Evolutionary conservation across 1,140 invertebrate genomes (phyloP).

Genomic region (Aporrectodea caliginosa): DNA sequence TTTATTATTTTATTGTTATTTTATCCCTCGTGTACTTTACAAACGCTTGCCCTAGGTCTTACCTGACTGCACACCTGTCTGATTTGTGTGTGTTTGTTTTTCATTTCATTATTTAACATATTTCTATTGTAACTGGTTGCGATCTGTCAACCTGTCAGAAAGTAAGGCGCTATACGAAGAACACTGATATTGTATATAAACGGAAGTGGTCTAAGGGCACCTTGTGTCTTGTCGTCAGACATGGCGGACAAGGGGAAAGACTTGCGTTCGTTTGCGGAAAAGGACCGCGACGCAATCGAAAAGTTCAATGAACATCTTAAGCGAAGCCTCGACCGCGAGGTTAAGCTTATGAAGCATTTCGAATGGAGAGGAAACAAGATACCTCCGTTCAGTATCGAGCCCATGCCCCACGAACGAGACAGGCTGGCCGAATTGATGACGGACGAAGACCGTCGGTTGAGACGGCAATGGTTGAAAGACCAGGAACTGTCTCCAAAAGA

Average conservation of each 20-base stretch:
- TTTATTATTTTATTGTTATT: no score
- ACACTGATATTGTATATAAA: background rate
- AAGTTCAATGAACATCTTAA: slow-evolving; percentile 25
- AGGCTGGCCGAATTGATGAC: slow-evolving; percentile 46
- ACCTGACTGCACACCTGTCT: no score
- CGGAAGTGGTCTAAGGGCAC: background rate
- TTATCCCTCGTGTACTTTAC: no score
- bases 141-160: no score
- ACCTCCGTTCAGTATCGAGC: slow-evolving; percentile 50
- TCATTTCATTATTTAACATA: no score
- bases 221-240: no score
- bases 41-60: no score
- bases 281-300: slow-evolving; percentile 25
- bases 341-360: slow-evolving; percentile 33
- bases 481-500: slow-evolving; percentile 50
- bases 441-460: slow-evolving; percentile 43
- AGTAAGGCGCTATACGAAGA: no score
- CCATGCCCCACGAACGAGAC: slow-evolving; percentile 44
- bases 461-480: slow-evolving; percentile 51
- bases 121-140: no score
- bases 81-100: no score
- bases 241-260: slow-evolving; percentile 3
- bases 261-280: slow-evolving; percentile 15
- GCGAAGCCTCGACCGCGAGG: slow-evolving; percentile 20
- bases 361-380: slow-evolving; percentile 39